Evolutionary conservation across 53 echinoderm and acorn worm species (phyloP), one percentile per base, ranked within the genome.

Genomic region (Glandiceps talaboti): DNA sequence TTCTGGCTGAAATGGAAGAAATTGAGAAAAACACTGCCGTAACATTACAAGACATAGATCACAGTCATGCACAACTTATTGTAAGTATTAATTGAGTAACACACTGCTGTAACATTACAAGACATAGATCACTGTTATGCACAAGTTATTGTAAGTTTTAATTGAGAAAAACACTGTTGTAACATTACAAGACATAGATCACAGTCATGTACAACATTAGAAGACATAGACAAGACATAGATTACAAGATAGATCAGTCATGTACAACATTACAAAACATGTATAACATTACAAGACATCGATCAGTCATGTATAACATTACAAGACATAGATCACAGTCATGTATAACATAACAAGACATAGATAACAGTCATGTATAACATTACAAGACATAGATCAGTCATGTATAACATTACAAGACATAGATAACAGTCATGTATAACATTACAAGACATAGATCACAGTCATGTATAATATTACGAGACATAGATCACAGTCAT

Each of bases 21-120:
- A 84, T 91, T 0, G 96, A 96, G 80, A 86, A 84, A 26, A 82
- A 89, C 14, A 90, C 89, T n/a, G 96, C 92, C 25, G 28, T 84
- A 12, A 85, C 87, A 0, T 76, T 96, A 74, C 85, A 88, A 20
- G 85, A 86, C 25, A 89, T 90, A 0, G 96, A 96, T 80, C 31
- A 30, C 31, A 82, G 74, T 75, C 88, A 96, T 29, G 33, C 82
- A 0, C 83, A 86, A 82, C 90, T 94, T 25, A 30, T 76, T 33
- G 94, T 94, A 84, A 92, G 94, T 94, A 32, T 73, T 45, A 45
- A 45, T 12, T 45, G 6, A 45, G 6, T 45, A 84, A 26, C 82
- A 89, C 14, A 90, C 89, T n/a, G 96, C 92, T 26, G 28, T 84
- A 12, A 85, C 87, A 0, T 76, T 96, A 74, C 85, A 88, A 20